Evolutionary conservation across 2,797 vertebrate genomes (phyloP).

Genomic region (Chlorospingus flavigularis): DNA sequence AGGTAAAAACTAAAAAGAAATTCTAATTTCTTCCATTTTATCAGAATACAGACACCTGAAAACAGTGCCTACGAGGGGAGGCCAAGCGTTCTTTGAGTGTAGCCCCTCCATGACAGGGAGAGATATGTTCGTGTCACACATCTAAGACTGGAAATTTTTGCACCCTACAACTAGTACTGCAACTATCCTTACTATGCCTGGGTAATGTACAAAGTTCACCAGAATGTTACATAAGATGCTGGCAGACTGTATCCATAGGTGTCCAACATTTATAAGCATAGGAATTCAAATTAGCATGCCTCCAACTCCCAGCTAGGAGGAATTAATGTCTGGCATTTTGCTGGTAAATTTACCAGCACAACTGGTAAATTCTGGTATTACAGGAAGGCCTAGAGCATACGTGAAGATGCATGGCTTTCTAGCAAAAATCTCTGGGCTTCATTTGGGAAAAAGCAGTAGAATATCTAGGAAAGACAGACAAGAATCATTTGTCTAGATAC

Average conservation of each 20-base stretch:
- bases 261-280: background rate
- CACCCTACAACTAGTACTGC: background rate
- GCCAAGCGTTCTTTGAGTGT: background rate
- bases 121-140: rapidly evolving
- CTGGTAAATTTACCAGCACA: background rate
- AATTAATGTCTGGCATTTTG: background rate
- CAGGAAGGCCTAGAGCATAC: background rate
- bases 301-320: background rate
- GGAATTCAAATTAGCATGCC: background rate
- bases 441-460: background rate
- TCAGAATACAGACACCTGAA: background rate
- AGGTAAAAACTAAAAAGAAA: background rate
- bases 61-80: background rate
- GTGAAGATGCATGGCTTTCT: background rate
- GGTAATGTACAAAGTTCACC: background rate
- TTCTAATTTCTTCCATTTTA: background rate
- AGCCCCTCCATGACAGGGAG: background rate
- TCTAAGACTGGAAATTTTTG: background rate
- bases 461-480: background rate
- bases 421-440: background rate
- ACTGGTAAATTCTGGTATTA: background rate
- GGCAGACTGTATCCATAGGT: background rate
- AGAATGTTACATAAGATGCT: background rate
- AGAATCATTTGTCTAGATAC: background rate
- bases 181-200: background rate